A percentile compares a stretch with the other conserved stretches of the same genome.
Evolutionary conservation across 2,888 invertebrate species (phyloP).

Genomic region (Pantelozetes paolii): DNA sequence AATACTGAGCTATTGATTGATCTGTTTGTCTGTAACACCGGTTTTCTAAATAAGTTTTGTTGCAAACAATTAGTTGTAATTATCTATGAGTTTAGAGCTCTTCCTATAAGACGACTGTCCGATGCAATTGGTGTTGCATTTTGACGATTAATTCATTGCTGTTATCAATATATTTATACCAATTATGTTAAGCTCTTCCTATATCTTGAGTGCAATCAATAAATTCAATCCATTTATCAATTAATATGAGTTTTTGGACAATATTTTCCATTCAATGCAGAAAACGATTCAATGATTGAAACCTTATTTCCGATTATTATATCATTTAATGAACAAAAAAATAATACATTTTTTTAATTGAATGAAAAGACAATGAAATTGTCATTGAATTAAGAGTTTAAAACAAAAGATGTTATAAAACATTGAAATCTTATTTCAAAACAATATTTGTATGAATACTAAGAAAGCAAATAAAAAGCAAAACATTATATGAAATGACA

Average conservation of each 20-base stretch:
- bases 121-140: slow-evolving; percentile 15
- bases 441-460: slow-evolving; percentile 13
- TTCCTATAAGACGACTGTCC: neutral
- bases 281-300: neutral
- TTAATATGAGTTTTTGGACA: neutral
- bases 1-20: slow-evolving; percentile 32
- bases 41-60: slow-evolving; percentile 25
- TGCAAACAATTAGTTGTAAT: slow-evolving; percentile 14
- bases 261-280: neutral
- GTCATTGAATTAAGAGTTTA: neutral
- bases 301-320: neutral
- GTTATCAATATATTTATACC: neutral
- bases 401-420: neutral
- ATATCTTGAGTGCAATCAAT: slow-evolving; percentile 28
- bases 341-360: neutral
- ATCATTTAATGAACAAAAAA: slow-evolving; percentile 19
- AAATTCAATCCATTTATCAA: neutral
- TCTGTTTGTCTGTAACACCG: slow-evolving; percentile 28
- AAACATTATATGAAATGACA: neutral
- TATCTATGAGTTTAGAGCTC: slow-evolving; percentile 14
- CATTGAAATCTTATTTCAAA: neutral
- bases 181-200: slow-evolving; percentile 29
- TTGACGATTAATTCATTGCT: neutral
- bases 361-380: slow-evolving; percentile 10
- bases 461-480: neutral